Evolutionary conservation across 2,888 invertebrate genomes (phyloP), one percentile per base, ranked within the genome.

Genomic region (Ellobium chinense): DNA sequence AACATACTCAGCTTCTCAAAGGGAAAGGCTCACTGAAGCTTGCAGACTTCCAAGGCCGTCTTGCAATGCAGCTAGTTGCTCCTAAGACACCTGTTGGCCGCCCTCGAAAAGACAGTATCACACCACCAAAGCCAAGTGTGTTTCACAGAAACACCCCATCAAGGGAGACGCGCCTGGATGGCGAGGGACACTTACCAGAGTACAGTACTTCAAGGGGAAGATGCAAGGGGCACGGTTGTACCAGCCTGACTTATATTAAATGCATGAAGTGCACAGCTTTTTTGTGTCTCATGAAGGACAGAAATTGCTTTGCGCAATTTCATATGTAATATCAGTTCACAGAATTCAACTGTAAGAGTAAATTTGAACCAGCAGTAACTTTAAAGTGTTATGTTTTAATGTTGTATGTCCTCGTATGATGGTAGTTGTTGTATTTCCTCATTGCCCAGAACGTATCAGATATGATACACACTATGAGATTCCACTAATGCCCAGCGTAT

Each of bases 281-380:
- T 46, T 34, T 36, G 9, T 74, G 34, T 74, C 66, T 75, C 24
- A 60, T 46, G 34, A 70, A 80, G 34, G 60, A 80, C 36, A 63
- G 79, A 54, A 80, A 74, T 73, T 74, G 80, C 39, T 80, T 80
- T 54, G 46, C 14, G 7, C 65, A 66, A 34, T 74, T 65, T 46
- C 80, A 80, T 60, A 69, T 5, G 27, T 46, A 46, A 29, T 69
- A 31, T 46, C 37, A 27, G 54, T 7, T 27, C 27, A 37, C 14
- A 68, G 37, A 39, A 39, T 39, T 39, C 68, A 37, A 2, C 27
- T 27, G 34, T 37, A 27, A 36, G 37, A 21, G 39, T 37, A 37
- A 39, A 24, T 39, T 39, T 39, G 37, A 39, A 14, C n/a, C n/a
- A n/a, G n/a, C n/a, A n/a, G n/a, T n/a, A n/a, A n/a, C n/a, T n/a